These are phyloP conservation scores for Leptoteleia sp. DNA, from an alignment of 1,140 invertebrate genomes.

Conservation along the genomic window DNA sequence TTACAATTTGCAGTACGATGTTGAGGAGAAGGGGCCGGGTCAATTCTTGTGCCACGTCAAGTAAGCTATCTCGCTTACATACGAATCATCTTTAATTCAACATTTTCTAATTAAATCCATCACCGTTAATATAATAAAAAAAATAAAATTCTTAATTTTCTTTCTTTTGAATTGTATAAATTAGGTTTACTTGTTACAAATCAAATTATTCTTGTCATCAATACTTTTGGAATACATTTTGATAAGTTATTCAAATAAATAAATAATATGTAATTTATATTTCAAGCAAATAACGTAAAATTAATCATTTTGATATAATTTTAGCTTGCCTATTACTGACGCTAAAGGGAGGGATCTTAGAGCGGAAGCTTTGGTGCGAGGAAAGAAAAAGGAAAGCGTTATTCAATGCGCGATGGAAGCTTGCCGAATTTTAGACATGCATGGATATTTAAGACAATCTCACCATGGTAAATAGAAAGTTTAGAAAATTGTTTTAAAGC, in stretches of 20 bases:
- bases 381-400: constrained; percentile 97
- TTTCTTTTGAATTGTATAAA: no score
- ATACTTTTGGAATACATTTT: no score
- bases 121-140: no score
- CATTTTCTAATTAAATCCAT: no score
- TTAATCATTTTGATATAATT: not conserved
- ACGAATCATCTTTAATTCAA: no score
- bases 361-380: constrained; percentile 92
- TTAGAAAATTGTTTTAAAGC: no score
- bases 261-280: no score
- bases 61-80: constrained; percentile 79
- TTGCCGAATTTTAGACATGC: constrained; percentile 93
- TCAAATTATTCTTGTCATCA: no score
- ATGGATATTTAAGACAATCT: constrained; percentile 89
- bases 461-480: constrained; percentile 84
- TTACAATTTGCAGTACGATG: constrained; percentile 90
- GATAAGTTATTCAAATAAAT: no score
- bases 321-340: constrained; percentile 90
- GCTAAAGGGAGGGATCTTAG: constrained; percentile 86
- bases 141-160: no score
- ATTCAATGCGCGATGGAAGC: constrained; percentile 96
- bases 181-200: no score
- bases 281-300: not conserved
- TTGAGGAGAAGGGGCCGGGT: constrained; percentile 89
- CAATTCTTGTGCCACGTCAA: constrained; percentile 87